Evolutionary conservation across 2,113 vertebrate genomes (phyloP).

Genomic region (Charadrius vociferus): DNA sequence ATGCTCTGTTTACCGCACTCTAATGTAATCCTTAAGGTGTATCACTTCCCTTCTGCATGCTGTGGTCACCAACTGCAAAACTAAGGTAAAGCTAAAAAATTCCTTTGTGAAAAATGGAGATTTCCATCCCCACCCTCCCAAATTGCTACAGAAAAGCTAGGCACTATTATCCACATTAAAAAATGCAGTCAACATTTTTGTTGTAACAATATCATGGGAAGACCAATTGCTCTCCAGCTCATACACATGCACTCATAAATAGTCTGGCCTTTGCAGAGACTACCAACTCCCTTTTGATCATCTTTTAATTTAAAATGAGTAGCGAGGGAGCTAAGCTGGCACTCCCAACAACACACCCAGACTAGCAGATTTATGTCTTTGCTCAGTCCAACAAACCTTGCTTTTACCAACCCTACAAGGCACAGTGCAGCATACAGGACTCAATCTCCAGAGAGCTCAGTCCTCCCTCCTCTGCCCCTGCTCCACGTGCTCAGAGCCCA

Average conservation of each 20-base stretch:
- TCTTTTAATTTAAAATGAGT: background rate
- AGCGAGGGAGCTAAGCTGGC: background rate
- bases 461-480: background rate
- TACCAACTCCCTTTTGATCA: background rate
- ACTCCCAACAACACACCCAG: background rate
- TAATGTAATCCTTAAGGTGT: background rate
- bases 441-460: background rate
- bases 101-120: background rate
- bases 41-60: background rate
- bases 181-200: background rate
- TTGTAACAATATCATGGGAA: background rate
- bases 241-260: background rate
- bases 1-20: background rate
- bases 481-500: background rate
- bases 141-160: background rate
- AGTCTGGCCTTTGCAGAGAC: background rate
- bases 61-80: background rate
- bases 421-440: background rate
- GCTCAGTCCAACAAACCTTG: background rate
- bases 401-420: background rate
- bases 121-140: background rate
- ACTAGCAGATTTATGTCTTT: background rate
- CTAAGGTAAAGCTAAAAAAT: background rate
- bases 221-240: background rate
- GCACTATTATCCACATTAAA: background rate